Base-by-base conservation (phyloP, 2,888 invertebrate genomes). In the Drosophila tanythrix region DNA sequence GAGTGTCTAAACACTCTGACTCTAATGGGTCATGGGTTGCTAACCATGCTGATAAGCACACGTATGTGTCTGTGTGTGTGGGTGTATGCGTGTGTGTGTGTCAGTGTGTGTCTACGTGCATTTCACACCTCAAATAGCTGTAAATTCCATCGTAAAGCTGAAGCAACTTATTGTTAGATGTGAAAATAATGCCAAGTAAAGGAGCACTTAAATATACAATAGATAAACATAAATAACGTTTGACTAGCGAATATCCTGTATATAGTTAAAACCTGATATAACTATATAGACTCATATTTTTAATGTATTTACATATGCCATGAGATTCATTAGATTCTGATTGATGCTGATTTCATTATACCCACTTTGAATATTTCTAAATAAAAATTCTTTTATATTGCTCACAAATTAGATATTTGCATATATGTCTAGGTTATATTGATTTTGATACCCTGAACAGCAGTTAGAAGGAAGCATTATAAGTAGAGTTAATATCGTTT, bases 71-170 rank as follows among this genome's bases (percentile, higher is more conserved):
- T 43, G 33, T 64, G 70, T 18, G 25, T 27, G 36, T 35, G 13
- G 4, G 13, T 13, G 35, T 35, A 1, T 13, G 38, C 8, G 8
- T 18, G 1, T 15, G 8, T 1, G 18, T 18, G 18, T 15, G 18
- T 38, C 10, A 10, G 50, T 33, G 65, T 15, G 1, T 40, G n/a
- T n/a, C n/a, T 10, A 8, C 1, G 21, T 29, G 25, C n/a, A 25
- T 55, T 70, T 75, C 63, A 61, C 76, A 75, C 64, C 55, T 78
- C 13, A 59, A 46, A 27, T 18, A 50, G 67, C 58, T 67, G 50
- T 78, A 58, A 78, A 78, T 57, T 57, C 21, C 25, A 31, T 50
- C 43, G 56, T 50, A 48, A 40, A 52, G 31, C 36, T 36, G 25
- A 40, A 66, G 38, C 35, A 50, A 36, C 33, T 46, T n/a, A 29